A percentile compares a stretch with the other conserved stretches of the same genome.
Conservation (phyloP, 2,888 invertebrate species). For the Polyommatus icarus region DNA sequence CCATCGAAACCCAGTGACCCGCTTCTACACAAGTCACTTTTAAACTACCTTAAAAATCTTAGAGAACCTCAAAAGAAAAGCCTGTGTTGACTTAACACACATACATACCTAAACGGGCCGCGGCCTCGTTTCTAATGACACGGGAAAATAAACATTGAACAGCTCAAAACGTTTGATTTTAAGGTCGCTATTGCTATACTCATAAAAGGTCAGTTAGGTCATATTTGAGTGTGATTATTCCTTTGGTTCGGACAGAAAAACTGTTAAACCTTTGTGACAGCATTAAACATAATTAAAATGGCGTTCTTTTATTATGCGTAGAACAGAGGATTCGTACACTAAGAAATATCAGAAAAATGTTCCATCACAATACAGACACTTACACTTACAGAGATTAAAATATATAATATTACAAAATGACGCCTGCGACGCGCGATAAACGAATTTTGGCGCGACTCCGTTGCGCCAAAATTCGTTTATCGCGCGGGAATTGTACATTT, state of each 20-base stretch:
- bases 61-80: conserved; percentile 73
- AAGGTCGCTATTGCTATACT: conserved; percentile 59
- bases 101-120: conserved; percentile 63
- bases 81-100: conserved; percentile 75
- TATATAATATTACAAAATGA: too few relatives aligned
- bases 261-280: not conserved
- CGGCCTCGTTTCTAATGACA: conserved; percentile 65
- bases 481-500: too few relatives aligned
- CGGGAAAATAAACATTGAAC: conserved; percentile 55
- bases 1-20: conserved; percentile 73
- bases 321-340: too few relatives aligned
- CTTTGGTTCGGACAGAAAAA: not conserved
- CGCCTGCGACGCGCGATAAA: too few relatives aligned
- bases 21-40: conserved; percentile 71
- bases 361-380: too few relatives aligned
- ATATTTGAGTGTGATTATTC: not conserved
- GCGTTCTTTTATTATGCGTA: too few relatives aligned
- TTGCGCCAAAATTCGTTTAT: too few relatives aligned
- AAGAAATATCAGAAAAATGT: too few relatives aligned
- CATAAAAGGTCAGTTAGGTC: conserved; percentile 24
- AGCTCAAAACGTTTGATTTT: conserved; percentile 60
- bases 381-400: too few relatives aligned
- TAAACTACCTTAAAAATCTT: conserved; percentile 76
- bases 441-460: too few relatives aligned
- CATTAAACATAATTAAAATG: not conserved